Evolutionary conservation across 2,797 vertebrate genomes (phyloP).

Genomic region (Pantherophis vulpinus): DNA sequence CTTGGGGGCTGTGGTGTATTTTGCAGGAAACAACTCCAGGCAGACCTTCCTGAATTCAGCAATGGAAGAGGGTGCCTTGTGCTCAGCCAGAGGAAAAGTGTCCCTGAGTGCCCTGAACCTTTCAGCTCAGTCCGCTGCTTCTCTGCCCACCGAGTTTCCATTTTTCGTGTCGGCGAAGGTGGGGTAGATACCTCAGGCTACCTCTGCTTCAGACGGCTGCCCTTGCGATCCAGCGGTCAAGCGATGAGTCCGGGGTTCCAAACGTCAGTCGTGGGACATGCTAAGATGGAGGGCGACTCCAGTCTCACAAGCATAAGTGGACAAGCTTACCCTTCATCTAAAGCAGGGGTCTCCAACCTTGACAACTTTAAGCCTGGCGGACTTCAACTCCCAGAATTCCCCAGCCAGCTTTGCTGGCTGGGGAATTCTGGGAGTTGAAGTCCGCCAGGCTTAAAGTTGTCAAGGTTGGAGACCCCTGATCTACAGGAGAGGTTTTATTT

Average conservation of each 20-base stretch:
- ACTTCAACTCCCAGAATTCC: no score
- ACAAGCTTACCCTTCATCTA: not conserved
- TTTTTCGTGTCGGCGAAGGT: not conserved
- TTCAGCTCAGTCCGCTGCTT: not conserved
- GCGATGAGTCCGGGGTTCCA: not conserved
- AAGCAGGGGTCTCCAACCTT: not conserved
- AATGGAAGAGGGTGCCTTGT: not conserved
- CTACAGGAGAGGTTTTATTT: not conserved
- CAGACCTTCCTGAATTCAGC: not conserved
- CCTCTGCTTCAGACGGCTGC: not conserved
- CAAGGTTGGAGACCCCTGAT: no score
- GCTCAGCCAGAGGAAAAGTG: not conserved
- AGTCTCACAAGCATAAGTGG: not conserved
- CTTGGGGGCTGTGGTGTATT: no score
- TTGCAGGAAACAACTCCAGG: not conserved
- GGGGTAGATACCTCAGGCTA: not conserved
- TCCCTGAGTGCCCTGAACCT: no score
- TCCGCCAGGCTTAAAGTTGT: no score
- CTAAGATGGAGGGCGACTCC: not conserved
- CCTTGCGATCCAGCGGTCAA: no score
- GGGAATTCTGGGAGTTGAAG: no score
- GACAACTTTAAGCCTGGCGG: no score
- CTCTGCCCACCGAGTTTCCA: not conserved
- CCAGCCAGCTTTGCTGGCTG: no score
- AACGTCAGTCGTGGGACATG: not conserved